Conservation (phyloP, 2,797 vertebrate species). For the Cryptoprocta ferox region DNA sequence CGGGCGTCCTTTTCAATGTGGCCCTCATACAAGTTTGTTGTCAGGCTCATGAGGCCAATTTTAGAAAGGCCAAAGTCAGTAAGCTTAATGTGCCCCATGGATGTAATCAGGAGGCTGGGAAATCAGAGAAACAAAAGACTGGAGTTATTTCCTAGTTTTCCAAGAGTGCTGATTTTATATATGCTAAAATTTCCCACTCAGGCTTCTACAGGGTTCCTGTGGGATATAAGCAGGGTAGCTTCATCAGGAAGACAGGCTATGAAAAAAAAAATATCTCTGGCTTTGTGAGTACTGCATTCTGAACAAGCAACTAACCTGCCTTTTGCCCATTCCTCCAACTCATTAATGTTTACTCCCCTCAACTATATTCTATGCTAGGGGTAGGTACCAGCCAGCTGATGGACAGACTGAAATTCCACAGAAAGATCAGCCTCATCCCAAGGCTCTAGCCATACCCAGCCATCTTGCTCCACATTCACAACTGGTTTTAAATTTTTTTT, state of each 20-base stretch:
- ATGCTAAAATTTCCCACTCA: neutral
- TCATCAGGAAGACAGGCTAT: neutral
- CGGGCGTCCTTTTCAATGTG: conserved; percentile 98
- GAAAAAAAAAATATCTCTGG: neutral
- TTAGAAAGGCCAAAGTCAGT: conserved; percentile 98
- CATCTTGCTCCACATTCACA: neutral
- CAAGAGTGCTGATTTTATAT: neutral
- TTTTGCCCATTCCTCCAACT: neutral
- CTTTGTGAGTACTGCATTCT: neutral
- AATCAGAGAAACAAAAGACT: conserved; percentile 59
- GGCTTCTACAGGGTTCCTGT: neutral
- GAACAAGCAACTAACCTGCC: neutral
- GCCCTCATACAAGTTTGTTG: conserved; percentile 97
- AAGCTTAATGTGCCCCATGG: conserved; percentile 97
- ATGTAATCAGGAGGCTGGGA: conserved; percentile 96
- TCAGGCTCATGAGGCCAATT: conserved; percentile 98
- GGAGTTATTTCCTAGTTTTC: conserved; percentile 13
- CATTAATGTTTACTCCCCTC: neutral
- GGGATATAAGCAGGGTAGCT: neutral
- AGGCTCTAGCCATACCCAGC: neutral
- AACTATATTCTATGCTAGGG: neutral
- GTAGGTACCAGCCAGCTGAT: neutral
- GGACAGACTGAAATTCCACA: neutral
- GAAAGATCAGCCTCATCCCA: neutral
- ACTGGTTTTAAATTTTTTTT: neutral